A percentile compares a stretch with the other conserved stretches of the same genome.
Evolutionary conservation across 2,113 vertebrate species (phyloP).

Genomic region (Scomber colias): DNA sequence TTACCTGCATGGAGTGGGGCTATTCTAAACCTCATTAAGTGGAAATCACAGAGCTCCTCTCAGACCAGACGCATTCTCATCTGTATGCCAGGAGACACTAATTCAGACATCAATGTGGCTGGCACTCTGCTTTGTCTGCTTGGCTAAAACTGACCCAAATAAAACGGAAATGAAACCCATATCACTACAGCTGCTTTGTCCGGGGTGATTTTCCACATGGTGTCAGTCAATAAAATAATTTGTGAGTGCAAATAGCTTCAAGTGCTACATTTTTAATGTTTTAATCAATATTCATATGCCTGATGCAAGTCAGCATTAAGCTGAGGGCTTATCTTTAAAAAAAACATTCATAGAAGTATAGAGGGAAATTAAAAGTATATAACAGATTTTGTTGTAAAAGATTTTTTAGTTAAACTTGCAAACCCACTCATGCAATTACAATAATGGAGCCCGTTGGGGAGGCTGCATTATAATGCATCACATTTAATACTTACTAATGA

Average conservation of each 20-base stretch:
- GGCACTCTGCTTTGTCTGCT: conserved; percentile 47
- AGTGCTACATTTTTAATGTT: conserved; percentile 11
- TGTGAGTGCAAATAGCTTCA: conserved; percentile 19
- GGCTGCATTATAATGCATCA: conserved; percentile 24
- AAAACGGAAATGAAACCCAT: conserved; percentile 40
- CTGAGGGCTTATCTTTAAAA: conserved; percentile 10
- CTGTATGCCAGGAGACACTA: conserved; percentile 59
- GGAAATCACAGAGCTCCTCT: conserved; percentile 55
- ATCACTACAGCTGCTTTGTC: conserved; percentile 31
- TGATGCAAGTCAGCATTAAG: conserved; percentile 16
- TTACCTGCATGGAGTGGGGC: conserved; percentile 44
- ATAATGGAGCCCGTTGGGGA: conserved; percentile 37
- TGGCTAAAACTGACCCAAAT: conserved; percentile 47
- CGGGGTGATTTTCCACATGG: conserved; percentile 9
- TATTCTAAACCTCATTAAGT: conserved; percentile 71
- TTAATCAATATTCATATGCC: conserved; percentile 42
- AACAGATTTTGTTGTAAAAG: background rate
- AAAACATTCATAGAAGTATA: conserved; percentile 19
- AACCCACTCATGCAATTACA: conserved; percentile 29
- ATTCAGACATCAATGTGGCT: conserved; percentile 54
- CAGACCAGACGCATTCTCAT: conserved; percentile 54
- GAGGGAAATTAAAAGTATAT: conserved; percentile 12
- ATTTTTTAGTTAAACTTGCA: conserved; percentile 33
- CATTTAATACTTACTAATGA: conserved; percentile 43
- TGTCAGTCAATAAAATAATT: conserved; percentile 19